Base-by-base conservation (phyloP, 2,113 vertebrate genomes). In the Rhizomys pruinosus region DNA sequence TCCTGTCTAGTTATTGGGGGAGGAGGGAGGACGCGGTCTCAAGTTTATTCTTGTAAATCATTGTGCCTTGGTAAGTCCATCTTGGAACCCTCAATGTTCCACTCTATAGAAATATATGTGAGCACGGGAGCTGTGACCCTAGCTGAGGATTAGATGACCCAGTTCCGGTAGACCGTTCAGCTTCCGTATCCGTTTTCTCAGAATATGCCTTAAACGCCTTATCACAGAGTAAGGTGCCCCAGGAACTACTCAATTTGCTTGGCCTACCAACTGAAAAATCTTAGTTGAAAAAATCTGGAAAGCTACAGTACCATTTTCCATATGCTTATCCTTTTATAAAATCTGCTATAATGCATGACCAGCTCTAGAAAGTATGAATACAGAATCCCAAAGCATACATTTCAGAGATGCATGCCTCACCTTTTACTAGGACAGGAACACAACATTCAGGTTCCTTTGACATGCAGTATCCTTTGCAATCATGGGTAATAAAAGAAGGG, bases 261-360 rank as follows among this genome's bases (percentile, higher is more conserved):
- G 22, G 37, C 7, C 32, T 63, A 55, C 2, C 20, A 44, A 68
- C 8, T 52, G 22, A 23, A 25, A 27, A 88, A 29, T 82, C 72
- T 76, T 27, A 52, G 17, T 3, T 91, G 34, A 55, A 77, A n/a
- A 39, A 63, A 25, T 23, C 4, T 34, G 25, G 34, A 25, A 77
- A 85, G 39, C 55, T 63, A 68, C 17, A 92, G 1, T 23, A 25
- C 78, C 47, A n/a, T 78, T 37, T 69, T 69, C 73, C 37, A 16
- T 42, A 12, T 63, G 10, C n/a, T 66, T 81, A 42, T 57, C 29
- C 34, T 79, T 42, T 72, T 66, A 63, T 32, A 84, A 91, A 93
- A 84, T 82, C 20, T 88, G 42, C 23, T 92, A 29, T 79, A 93
- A 80, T 87, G 77, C 95, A 64, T 8, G 22, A 64, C 8, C 11